These are phyloP conservation scores for Trinorchestia longiramus DNA, from an alignment of 1,140 invertebrate genomes.

Conservation along the genomic window DNA sequence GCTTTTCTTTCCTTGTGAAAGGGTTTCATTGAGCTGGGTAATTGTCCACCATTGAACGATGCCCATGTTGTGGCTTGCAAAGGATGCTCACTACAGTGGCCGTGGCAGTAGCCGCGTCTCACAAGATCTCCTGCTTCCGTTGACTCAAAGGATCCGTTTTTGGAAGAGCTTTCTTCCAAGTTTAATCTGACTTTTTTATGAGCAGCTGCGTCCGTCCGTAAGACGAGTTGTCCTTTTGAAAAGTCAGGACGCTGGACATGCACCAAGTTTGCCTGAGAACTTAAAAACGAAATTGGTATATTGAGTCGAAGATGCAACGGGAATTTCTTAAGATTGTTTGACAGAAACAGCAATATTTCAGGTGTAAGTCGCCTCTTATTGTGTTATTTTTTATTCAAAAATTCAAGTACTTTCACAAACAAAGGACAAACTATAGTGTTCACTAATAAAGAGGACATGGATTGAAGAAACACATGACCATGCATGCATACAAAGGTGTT, in stretches of 20 bases:
- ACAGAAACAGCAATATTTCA: not conserved
- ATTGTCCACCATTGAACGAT: conserved; percentile 11
- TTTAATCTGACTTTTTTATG: not conserved
- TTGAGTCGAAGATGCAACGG: not conserved
- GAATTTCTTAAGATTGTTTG: not conserved
- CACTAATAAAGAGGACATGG: not conserved
- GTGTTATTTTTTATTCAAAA: not conserved
- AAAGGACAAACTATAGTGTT: not conserved
- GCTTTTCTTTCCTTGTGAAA: not conserved
- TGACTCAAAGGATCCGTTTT: not conserved
- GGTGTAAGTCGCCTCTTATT: not conserved
- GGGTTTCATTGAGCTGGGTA: conserved; percentile 29
- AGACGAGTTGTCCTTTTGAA: not conserved
- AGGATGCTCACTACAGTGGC: not conserved
- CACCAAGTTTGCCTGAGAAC: not conserved
- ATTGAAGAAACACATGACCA: not conserved
- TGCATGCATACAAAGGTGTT: not conserved
- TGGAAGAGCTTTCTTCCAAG: not conserved
- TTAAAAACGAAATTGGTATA: not conserved
- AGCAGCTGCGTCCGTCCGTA: not conserved
- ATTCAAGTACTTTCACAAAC: not conserved
- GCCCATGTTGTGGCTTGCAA: not conserved
- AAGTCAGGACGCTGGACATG: not conserved
- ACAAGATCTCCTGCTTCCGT: conserved; percentile 3
- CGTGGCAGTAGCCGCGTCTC: not conserved